phyloP scores from a whole-genome alignment of 2,888 invertebrate species.

The Rambutsinella grinnellia region DNA sequence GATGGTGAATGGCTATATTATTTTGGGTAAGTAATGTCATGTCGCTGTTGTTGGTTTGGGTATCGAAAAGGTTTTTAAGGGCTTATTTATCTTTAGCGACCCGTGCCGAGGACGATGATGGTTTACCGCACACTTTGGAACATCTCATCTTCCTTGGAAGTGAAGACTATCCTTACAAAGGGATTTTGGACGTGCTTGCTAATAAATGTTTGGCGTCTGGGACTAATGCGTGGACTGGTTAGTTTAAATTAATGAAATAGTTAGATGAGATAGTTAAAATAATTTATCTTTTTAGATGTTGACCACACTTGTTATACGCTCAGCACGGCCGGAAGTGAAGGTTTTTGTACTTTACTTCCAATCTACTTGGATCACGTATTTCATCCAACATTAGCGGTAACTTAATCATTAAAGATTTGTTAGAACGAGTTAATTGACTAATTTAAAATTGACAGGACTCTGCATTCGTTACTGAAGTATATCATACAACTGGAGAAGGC shows the following conservation, averaged over 20 bases:
- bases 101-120: slow-evolving; percentile 92
- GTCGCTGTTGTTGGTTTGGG: not conserved
- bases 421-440: not conserved
- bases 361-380: slow-evolving; percentile 92
- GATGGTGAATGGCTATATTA: slow-evolving; percentile 89
- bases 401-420: slow-evolving; percentile 4
- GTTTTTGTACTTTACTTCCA: slow-evolving; percentile 89
- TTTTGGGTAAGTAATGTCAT: slow-evolving; percentile 77
- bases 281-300: slow-evolving; percentile 70
- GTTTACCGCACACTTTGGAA: slow-evolving; percentile 92
- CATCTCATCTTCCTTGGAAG: slow-evolving; percentile 93
- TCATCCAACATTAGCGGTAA: slow-evolving; percentile 82
- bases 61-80: not conserved
- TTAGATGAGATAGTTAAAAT: not conserved
- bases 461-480: slow-evolving; percentile 90
- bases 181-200: slow-evolving; percentile 87
- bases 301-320: slow-evolving; percentile 94
- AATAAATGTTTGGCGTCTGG: slow-evolving; percentile 92
- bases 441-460: slow-evolving; percentile 74
- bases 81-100: slow-evolving; percentile 78
- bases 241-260: slow-evolving; percentile 44
- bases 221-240: slow-evolving; percentile 91
- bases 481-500: slow-evolving; percentile 89
- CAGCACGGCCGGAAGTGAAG: slow-evolving; percentile 87
- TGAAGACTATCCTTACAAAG: slow-evolving; percentile 90